A percentile compares a stretch with the other conserved stretches of the same genome.
Evolutionary conservation across 2,888 invertebrate genomes (phyloP).

Genomic region (Zootermopsis nevadensis): DNA sequence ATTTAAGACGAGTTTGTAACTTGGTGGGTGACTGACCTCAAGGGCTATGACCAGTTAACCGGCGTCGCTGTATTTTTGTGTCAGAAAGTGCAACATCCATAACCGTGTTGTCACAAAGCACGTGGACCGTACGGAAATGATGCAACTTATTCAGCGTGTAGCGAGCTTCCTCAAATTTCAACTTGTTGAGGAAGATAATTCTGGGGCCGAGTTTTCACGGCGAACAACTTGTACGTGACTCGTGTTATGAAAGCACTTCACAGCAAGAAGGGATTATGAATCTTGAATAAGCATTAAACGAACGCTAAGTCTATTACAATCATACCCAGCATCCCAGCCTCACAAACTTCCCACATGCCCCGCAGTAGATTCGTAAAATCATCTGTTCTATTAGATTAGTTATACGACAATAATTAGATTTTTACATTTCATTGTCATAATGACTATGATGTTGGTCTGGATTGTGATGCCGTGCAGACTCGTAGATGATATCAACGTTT

Average conservation of each 20-base stretch:
- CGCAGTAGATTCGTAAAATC: too few species aligned
- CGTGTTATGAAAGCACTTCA: neutral
- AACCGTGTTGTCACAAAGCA: constrained; percentile 9
- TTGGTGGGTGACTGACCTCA: constrained; percentile 4
- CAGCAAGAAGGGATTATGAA: neutral
- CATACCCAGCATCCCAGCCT: too few species aligned
- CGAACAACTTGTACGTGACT: constrained; percentile 23
- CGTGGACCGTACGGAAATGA: constrained; percentile 15
- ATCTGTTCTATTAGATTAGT: too few species aligned
- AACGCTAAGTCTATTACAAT: too few species aligned
- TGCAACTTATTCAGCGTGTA: neutral
- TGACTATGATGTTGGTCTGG: too few species aligned
- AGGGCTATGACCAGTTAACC: neutral
- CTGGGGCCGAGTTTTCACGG: constrained; percentile 22
- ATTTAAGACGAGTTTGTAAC: neutral
- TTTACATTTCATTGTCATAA: too few species aligned
- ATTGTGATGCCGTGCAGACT: too few species aligned
- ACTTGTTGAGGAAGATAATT: constrained; percentile 29
- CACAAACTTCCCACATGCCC: too few species aligned
- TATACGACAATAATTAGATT: too few species aligned
- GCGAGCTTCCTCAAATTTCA: constrained; percentile 28
- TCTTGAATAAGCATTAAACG: too few species aligned
- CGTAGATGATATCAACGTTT: too few species aligned
- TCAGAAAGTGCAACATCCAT: constrained; percentile 15
- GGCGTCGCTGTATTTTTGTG: neutral